Conservation (phyloP, 2,888 invertebrate species). For the Ophonus ardosiacus region DNA sequence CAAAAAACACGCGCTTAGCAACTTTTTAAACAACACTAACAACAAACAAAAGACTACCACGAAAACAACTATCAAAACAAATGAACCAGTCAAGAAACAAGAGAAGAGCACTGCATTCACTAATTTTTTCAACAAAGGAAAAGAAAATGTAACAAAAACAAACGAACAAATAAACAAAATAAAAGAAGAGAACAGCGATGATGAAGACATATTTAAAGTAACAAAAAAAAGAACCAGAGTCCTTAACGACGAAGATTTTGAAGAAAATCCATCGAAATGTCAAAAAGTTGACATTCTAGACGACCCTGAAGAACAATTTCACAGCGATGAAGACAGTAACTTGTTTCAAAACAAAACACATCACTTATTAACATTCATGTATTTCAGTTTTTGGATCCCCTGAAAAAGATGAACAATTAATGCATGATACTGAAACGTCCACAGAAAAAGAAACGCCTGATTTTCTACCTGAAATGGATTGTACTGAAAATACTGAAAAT, state of each 20-base stretch:
- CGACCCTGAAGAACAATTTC: constrained; percentile 27
- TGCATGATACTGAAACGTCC: constrained; percentile 26
- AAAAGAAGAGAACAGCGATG: constrained; percentile 24
- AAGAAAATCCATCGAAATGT: constrained; percentile 22
- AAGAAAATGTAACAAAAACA: constrained; percentile 46
- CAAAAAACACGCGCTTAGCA: constrained; percentile 40
- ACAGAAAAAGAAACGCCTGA: constrained; percentile 1
- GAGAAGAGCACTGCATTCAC: constrained; percentile 27
- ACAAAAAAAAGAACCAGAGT: constrained; percentile 41
- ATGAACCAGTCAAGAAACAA: constrained; percentile 10
- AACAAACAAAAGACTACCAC: neutral
- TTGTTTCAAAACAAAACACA: neutral
- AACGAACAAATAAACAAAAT: constrained; percentile 16
- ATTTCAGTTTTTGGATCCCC: constrained; percentile 56
- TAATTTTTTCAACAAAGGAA: constrained; percentile 30
- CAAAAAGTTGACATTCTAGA: constrained; percentile 51
- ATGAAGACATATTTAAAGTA: constrained; percentile 42
- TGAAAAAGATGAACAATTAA: constrained; percentile 51
- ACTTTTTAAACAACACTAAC: constrained; percentile 36
- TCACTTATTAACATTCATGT: neutral
- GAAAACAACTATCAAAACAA: neutral
- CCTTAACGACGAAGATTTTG: constrained; percentile 43
- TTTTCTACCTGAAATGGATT: neutral
- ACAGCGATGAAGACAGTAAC: constrained; percentile 30
- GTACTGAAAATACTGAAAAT: constrained; percentile 21